Evolutionary conservation across 2,888 invertebrate genomes (phyloP), one percentile per base, ranked within the genome.

Genomic region (Bellardia bayeri): DNA sequence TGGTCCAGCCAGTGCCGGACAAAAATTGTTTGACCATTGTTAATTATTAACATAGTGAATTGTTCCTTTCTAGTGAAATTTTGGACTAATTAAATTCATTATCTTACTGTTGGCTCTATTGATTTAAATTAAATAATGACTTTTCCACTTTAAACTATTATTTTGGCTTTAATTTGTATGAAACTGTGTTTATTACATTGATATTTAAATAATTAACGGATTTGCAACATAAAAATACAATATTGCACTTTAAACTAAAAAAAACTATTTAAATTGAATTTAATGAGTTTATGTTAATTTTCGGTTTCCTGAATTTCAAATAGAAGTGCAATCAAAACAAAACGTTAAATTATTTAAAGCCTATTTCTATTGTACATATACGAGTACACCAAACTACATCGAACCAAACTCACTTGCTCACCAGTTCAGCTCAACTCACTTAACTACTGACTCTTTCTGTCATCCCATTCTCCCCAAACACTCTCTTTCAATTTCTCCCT

Each of bases 231-330:
- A 76, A 23, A 23, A 1, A 23, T 23, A 23, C 23, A 23, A 23
- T 23, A 23, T 23, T 54, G n/a, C 23, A 58, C 33, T 40, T 63
- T 58, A 0, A 42, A 40, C 45, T 45, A 30, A 80, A 63, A 74
- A 80, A 63, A 49, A 14, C 7, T 58, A 68, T 49, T 6, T 2
- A 49, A 54, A 49, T 37, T 40, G 37, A 64, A 83, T 72, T 56
- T 40, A 78, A 61, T 49, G 54, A 72, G 49, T 56, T 83, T 49
- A 61, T 78, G 64, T 64, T 56, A 72, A 78, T 64, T 49, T 72
- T 45, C 56, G 9, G 37, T 37, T 78, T 64, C 14, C 75, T 82
- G 13, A 58, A 72, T 37, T 66, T 51, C 33, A 58, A 45, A n/a
- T 13, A 68, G 16, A 37, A 49, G 1, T 51, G 49, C 37, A 58